Conservation (phyloP, 2,797 vertebrate species). For the Ispidina lecontei region DNA sequence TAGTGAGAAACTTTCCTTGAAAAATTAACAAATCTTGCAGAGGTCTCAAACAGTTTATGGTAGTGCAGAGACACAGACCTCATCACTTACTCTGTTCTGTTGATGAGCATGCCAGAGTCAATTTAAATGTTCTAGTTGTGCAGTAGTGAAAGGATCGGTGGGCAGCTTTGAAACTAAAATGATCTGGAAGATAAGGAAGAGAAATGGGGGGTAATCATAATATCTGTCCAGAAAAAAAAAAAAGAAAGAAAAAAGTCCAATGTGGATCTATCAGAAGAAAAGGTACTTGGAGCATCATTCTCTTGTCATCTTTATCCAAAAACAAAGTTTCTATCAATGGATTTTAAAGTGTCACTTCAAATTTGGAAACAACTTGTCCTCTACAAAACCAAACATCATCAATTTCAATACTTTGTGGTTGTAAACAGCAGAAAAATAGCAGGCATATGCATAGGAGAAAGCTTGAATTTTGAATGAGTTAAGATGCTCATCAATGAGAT, state of each 20-base stretch:
- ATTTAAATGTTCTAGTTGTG: constrained; percentile 1
- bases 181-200: not conserved
- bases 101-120: not conserved
- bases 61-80: not conserved
- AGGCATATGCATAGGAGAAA: not conserved
- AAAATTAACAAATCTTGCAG: not conserved
- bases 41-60: constrained; percentile 8
- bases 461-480: not conserved
- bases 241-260: not conserved
- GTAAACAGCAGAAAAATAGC: not conserved
- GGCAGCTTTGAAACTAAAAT: constrained; percentile 6
- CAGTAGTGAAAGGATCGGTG: not conserved
- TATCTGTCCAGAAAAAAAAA: not conserved
- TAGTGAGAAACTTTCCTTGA: not conserved
- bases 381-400: not conserved
- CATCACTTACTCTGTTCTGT: not conserved
- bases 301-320: not conserved
- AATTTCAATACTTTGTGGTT: not conserved
- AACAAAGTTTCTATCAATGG: not conserved
- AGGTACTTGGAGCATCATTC: not conserved
- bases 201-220: not conserved
- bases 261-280: not conserved
- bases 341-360: not conserved
- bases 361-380: not conserved
- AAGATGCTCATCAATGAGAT: not conserved